These are phyloP conservation scores for Castor canadensis DNA, from an alignment of 2,113 vertebrate genomes.

Conservation along the genomic window DNA sequence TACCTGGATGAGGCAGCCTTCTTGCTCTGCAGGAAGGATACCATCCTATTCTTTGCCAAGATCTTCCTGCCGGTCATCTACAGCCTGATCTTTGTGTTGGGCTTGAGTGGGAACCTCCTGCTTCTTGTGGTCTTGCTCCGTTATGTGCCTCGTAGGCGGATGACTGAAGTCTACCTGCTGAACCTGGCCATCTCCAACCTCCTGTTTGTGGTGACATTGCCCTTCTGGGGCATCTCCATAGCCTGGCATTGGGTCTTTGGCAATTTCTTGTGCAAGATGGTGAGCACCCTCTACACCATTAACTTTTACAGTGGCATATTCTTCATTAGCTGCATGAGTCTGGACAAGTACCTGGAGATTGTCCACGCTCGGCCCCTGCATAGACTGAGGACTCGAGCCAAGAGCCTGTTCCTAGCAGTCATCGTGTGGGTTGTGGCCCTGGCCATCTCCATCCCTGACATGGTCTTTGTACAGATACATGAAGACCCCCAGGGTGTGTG, in stretches of 20 bases:
- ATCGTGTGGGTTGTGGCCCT: slow-evolving; percentile 80
- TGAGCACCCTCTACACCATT: slow-evolving; percentile 81
- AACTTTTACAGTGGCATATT: slow-evolving; percentile 87
- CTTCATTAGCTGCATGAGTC: slow-evolving; percentile 84
- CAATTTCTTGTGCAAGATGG: slow-evolving; percentile 78
- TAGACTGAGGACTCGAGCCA: slow-evolving; percentile 31
- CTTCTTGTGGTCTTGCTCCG: slow-evolving; percentile 77
- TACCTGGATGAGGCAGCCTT: slow-evolving; percentile 69
- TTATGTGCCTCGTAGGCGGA: slow-evolving; percentile 64
- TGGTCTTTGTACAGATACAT: slow-evolving; percentile 77
- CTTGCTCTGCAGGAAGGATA: slow-evolving; percentile 82
- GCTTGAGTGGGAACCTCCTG: slow-evolving; percentile 78
- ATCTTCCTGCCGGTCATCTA: slow-evolving; percentile 84
- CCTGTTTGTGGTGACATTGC: slow-evolving; percentile 83
- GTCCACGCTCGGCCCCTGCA: slow-evolving; percentile 61
- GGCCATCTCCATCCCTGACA: slow-evolving; percentile 81
- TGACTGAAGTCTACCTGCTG: slow-evolving; percentile 80
- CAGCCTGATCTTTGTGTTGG: slow-evolving; percentile 75
- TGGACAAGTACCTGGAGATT: slow-evolving; percentile 84
- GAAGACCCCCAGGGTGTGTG: slow-evolving; percentile 57
- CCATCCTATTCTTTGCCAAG: slow-evolving; percentile 78
- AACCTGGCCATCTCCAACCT: slow-evolving; percentile 86
- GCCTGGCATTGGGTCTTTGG: slow-evolving; percentile 82
- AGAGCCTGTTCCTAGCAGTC: background rate
- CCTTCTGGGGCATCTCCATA: slow-evolving; percentile 84